phyloP scores from a whole-genome alignment of 1,140 invertebrate genomes.

The Ceratitis capitata region DNA sequence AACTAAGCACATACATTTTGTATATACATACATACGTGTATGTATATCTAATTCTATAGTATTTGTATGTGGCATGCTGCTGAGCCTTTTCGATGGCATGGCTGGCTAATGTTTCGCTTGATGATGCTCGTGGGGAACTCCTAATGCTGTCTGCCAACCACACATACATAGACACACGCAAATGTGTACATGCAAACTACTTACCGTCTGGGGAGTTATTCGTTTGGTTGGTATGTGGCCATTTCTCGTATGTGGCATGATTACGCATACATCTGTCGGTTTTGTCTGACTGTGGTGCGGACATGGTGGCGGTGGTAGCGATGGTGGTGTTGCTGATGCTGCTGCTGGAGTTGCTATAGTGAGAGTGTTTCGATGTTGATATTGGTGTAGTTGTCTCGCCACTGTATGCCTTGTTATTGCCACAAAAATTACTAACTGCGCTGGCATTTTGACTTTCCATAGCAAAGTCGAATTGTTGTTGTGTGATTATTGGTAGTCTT shows the following conservation, averaged over 20 bases:
- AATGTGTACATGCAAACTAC: no score
- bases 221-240: not conserved
- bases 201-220: slow-evolving; percentile 24
- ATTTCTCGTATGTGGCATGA: not conserved
- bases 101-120: slow-evolving; percentile 5
- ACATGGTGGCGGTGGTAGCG: not conserved
- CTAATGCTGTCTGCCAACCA: not conserved
- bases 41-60: no score
- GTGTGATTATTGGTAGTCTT: not conserved
- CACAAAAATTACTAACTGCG: not conserved
- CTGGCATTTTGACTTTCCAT: not conserved
- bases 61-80: not conserved
- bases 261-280: slow-evolving; percentile 19
- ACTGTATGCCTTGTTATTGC: not conserved
- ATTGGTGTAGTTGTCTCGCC: no score
- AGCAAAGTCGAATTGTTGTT: not conserved
- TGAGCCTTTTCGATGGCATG: not conserved
- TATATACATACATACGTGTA: not conserved
- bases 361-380: not conserved
- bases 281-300: not conserved
- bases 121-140: slow-evolving; percentile 21
- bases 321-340: not conserved
- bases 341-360: not conserved
- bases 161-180: no score
- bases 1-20: not conserved